Evolutionary conservation across 2,797 vertebrate genomes (phyloP).

Genomic region (Nasua narica): DNA sequence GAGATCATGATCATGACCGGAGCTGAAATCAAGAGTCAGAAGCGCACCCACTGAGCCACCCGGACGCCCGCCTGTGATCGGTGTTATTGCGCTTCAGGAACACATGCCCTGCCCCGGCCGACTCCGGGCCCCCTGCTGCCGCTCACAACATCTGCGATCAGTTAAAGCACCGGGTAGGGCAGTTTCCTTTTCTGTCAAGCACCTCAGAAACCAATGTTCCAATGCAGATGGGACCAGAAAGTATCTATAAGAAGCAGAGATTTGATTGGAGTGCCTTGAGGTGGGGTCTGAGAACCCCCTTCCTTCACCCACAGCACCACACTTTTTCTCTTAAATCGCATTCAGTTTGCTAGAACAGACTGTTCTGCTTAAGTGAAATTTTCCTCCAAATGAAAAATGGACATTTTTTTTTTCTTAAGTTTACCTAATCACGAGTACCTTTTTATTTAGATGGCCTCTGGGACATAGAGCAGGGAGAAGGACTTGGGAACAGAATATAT

Average conservation of each 20-base stretch:
- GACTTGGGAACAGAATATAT: not conserved
- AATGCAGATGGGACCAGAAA: not conserved
- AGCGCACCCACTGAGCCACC: not conserved
- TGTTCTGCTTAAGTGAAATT: not conserved
- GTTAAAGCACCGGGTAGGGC: not conserved
- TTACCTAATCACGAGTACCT: not conserved
- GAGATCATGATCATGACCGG: not conserved
- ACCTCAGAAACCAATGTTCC: not conserved
- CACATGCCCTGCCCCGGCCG: not conserved
- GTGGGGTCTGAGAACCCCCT: not conserved
- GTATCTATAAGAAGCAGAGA: not conserved
- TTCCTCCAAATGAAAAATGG: not conserved
- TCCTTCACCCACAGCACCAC: not conserved
- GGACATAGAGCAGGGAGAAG: not conserved
- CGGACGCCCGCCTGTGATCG: rapidly evolving
- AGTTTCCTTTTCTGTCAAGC: constrained; percentile 28
- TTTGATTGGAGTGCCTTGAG: not conserved
- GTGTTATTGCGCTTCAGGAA: not conserved
- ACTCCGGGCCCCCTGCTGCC: not conserved
- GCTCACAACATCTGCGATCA: not conserved
- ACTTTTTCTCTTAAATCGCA: not conserved
- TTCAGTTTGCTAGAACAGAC: not conserved
- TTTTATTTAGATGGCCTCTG: not conserved
- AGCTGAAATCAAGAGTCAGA: not conserved
- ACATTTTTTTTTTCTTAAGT: not conserved